These are phyloP conservation scores for Ficedula albicollis DNA, from an alignment of 2,797 vertebrate species.

Conservation along the genomic window DNA sequence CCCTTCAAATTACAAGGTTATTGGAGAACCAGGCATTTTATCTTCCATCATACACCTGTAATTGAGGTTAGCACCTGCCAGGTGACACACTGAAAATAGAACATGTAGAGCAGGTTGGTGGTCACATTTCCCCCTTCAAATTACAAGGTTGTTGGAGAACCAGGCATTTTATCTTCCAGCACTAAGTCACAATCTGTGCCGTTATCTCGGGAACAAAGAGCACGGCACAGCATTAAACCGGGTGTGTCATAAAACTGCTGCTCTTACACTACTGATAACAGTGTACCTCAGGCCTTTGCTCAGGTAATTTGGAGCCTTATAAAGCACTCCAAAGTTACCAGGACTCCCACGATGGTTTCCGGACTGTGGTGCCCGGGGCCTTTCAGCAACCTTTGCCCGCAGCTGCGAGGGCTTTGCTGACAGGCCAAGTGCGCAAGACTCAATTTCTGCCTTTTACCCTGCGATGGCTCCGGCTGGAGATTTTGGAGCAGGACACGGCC, in stretches of 20 bases:
- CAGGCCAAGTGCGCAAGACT: fast-evolving
- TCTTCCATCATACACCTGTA: not conserved
- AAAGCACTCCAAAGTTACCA: not conserved
- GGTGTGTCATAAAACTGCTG: not conserved
- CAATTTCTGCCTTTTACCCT: fast-evolving
- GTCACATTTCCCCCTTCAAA: not conserved
- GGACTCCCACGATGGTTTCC: not conserved
- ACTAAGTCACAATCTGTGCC: not conserved
- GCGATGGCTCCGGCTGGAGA: not conserved
- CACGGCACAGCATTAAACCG: not conserved
- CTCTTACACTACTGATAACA: not conserved
- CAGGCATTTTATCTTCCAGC: not conserved
- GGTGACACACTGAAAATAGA: not conserved
- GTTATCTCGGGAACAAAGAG: not conserved
- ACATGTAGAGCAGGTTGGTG: not conserved
- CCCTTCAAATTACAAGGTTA: not conserved
- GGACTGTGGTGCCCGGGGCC: not conserved
- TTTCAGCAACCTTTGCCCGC: not conserved
- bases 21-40: not conserved
- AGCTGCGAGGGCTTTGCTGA: not conserved
- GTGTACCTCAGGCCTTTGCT: not conserved
- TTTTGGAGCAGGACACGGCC: not conserved
- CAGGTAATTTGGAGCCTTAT: not conserved
- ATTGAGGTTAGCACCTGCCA: not conserved
- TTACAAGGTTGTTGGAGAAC: not conserved